Base-by-base conservation (phyloP, 2,797 vertebrate genomes). In the Xiphophorus birchmanni region DNA sequence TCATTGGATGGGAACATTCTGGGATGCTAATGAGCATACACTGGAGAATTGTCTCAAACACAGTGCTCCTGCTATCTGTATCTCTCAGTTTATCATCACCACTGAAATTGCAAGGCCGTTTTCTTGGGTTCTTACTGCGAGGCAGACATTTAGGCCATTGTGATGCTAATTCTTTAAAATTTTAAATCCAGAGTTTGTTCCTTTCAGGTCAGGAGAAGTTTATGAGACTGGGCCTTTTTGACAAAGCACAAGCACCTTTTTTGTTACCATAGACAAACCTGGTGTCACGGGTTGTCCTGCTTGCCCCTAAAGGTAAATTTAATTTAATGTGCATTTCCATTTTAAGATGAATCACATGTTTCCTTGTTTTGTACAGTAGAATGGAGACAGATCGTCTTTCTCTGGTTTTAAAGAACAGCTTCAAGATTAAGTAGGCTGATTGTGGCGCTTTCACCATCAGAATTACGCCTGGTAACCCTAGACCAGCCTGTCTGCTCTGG, bases 401-500 rank as follows among this genome's bases (percentile, higher is more conserved):
- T 92, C 94, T 93, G 91, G 94, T 96, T 93, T 94, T 96, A 97
- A 95, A 96, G 94, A 94, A 92, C 93, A 92, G 93, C 94, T 94
- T 92, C 67, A 94, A 97, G 97, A 96, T 96, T 97, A 97, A 97
- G 95, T 95, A 94, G 95, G 93, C 94, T 95, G 96, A 94, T 96
- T 97, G 95, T 96, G 96, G 96, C 93, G 94, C 94, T 96, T 97
- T 96, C 93, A 94, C 89, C 90, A 94, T 96, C 95, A 95, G 96
- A 96, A 97, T 95, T 96, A 97, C 95, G 92, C 94, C 90, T 80
- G 94, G 97, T 97, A 98, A 99, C 96, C 94, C 94, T 95, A 99
- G 96, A 93, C 94, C 86, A 86, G 93, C 87, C 94, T 95, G 95
- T 97, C 97, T 97, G 94, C 94, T 95, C 94, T 82, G 95, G 87